phyloP scores from a whole-genome alignment of 2,888 invertebrate species.

The Aproaerema taeniolella region DNA sequence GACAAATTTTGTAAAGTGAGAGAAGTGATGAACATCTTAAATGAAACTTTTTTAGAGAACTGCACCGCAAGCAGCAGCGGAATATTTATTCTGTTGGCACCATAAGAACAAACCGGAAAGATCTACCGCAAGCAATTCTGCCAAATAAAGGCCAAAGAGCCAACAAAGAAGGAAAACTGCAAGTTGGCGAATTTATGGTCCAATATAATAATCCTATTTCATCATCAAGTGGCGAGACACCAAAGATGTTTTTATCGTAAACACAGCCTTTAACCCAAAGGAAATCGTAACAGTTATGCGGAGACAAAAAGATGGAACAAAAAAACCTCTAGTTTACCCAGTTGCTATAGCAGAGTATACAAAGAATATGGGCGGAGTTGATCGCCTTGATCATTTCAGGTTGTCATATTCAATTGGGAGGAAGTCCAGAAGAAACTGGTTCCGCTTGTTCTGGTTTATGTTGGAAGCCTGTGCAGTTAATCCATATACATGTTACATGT shows the following conservation, averaged over 20 bases:
- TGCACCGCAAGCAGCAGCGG: background rate
- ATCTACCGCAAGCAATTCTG: background rate
- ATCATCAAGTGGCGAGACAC: conserved; percentile 4
- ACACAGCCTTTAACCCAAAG: conserved; percentile 1
- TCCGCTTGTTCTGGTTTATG: conserved; percentile 25
- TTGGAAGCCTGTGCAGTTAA: conserved; percentile 24
- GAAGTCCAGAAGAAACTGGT: conserved; percentile 28
- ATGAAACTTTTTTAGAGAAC: background rate
- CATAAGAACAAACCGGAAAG: background rate
- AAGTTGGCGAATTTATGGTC: conserved; percentile 1
- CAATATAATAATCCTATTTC: background rate
- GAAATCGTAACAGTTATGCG: background rate
- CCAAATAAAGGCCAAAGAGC: background rate
- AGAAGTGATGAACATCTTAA: background rate
- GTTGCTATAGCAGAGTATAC: too few relatives aligned
- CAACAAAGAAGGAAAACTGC: background rate
- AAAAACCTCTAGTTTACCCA: background rate
- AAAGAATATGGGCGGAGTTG: too few relatives aligned
- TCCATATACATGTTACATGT: too few relatives aligned
- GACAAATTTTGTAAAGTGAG: background rate
- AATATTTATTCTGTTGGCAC: conserved; percentile 4
- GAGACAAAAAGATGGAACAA: background rate
- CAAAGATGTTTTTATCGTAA: background rate
- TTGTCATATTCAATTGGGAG: conserved; percentile 27
- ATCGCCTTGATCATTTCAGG: conserved; percentile 28